Percentiles rank a stretch among this genome's conserved stretches.
Evolutionary conservation across 2,113 vertebrate species (phyloP).

Genomic region (Microcebus griseorufus): DNA sequence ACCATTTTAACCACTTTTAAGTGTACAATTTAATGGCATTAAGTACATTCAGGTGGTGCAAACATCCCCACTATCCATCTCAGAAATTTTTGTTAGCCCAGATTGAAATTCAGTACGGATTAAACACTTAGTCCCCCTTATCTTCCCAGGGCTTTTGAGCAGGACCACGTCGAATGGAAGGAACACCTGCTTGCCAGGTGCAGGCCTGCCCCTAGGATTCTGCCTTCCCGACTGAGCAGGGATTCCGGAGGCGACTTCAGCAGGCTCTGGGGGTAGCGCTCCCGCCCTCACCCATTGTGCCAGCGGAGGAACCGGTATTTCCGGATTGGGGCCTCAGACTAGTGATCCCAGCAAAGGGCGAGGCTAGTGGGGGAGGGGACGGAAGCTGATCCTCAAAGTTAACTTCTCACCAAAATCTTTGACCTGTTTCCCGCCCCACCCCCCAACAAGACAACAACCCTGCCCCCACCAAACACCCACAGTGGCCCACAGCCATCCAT

Average conservation of each 20-base stretch:
- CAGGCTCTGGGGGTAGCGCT: neutral
- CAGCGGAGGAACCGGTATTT: slow-evolving; percentile 82
- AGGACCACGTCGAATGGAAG: neutral
- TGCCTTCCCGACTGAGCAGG: neutral
- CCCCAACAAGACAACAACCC: neutral
- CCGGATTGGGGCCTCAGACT: slow-evolving; percentile 73
- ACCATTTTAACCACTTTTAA: neutral
- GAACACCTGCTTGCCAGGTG: neutral
- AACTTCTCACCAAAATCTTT: neutral
- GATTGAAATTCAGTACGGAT: neutral
- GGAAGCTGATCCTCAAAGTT: slow-evolving; percentile 35
- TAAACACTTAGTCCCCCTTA: neutral
- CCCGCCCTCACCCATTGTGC: slow-evolving; percentile 70
- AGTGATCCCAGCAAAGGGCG: neutral
- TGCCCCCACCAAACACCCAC: neutral
- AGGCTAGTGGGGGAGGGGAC: slow-evolving; percentile 46
- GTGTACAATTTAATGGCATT: neutral
- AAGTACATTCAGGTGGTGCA: neutral
- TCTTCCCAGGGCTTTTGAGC: neutral
- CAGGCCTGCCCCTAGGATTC: neutral
- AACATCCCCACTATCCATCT: neutral
- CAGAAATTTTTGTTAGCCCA: neutral
- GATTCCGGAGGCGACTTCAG: slow-evolving; percentile 64
- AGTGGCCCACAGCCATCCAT: neutral
- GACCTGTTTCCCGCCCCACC: neutral